Percentiles rank a stretch among this genome's conserved stretches.
phyloP scores from a whole-genome alignment of 2,797 vertebrate species.

The Gambusia yucatana region DNA sequence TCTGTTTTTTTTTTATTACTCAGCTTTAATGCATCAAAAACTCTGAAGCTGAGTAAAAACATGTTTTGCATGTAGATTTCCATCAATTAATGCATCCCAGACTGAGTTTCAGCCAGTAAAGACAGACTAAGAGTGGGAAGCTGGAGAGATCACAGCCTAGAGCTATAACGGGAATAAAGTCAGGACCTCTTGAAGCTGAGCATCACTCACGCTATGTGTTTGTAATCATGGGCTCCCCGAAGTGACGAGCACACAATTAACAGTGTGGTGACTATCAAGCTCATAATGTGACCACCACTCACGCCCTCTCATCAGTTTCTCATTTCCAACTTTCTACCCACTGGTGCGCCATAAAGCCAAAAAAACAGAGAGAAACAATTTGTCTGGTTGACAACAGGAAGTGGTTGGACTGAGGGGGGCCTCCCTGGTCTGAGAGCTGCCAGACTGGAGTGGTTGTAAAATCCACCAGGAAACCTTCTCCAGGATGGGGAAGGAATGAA shows the following conservation, averaged over 20 bases:
- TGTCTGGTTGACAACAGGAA: slow-evolving; percentile 51
- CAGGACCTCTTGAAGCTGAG: slow-evolving; percentile 31
- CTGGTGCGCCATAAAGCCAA: slow-evolving; percentile 6
- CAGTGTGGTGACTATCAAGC: slow-evolving; percentile 48
- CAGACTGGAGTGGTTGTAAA: slow-evolving; percentile 10
- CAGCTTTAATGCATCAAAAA: slow-evolving; percentile 19
- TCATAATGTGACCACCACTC: slow-evolving; percentile 26
- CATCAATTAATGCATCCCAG: not conserved
- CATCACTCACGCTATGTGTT: slow-evolving; percentile 30
- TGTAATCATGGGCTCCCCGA: slow-evolving; percentile 37
- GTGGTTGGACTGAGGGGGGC: slow-evolving; percentile 22
- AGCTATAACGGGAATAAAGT: slow-evolving; percentile 67
- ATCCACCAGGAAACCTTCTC: slow-evolving; percentile 6
- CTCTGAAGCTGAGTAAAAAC: slow-evolving; percentile 8
- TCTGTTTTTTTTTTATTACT: not conserved
- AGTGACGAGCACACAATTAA: slow-evolving; percentile 67
- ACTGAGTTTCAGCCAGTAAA: slow-evolving; percentile 31
- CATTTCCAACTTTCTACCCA: slow-evolving; percentile 48
- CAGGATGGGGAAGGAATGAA: slow-evolving; percentile 4
- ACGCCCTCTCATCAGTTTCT: slow-evolving; percentile 55
- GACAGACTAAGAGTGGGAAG: slow-evolving; percentile 69
- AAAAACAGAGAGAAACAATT: slow-evolving; percentile 26
- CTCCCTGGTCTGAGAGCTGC: slow-evolving; percentile 29
- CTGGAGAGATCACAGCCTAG: slow-evolving; percentile 58
- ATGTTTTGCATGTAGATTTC: slow-evolving; percentile 5